Evolutionary conservation across 2,888 invertebrate species (phyloP), one percentile per base, ranked within the genome.

Genomic region (Epirrhoe tristata): DNA sequence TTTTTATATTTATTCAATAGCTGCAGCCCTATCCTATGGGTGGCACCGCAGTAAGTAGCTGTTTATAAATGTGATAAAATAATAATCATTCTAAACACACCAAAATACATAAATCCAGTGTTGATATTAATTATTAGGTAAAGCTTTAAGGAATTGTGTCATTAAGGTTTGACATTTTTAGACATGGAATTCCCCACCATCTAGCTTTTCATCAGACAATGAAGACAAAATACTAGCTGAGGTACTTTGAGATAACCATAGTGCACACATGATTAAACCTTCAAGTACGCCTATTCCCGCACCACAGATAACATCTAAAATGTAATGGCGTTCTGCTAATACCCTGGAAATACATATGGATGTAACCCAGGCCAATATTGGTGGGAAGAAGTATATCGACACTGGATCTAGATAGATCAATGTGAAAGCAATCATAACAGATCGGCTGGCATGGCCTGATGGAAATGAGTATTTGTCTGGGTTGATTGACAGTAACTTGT

Each of bases 391-490:
- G 59, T 96, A 75, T 6, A 94, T 78, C 0, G 95, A 91, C 1
- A 96, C 76, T 0, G 96, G 96, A 85, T 95, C 94, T 24, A 96
- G 79, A 69, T 94, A 90, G 5, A 95, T 93, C 72, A 98, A 96
- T 82, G 97, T 96, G 66, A 95, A 95, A 4, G 96, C 93, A 24
- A 99, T 92, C 83, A 97, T 95, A 5, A 96, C 94, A 0, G 98
- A 96, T 75, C 99, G 93, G 32, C 98, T 98, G 0, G 98, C 96
- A 86, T 99, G 99, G 0, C 99, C 99, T 0, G 99, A 99, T 10
- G 99, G 99, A 85, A 99, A 99, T 56, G 95, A 95, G 85, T 96
- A 99, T 79, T 98, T 96, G 87, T 98, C 98, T 0, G 98, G 97
- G 0, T 98, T 97, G 17, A 97, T 90, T 43, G 94, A 94, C 68